These are phyloP conservation scores for Tachycineta bicolor DNA, from an alignment of 2,113 vertebrate species.

Conservation along the genomic window DNA sequence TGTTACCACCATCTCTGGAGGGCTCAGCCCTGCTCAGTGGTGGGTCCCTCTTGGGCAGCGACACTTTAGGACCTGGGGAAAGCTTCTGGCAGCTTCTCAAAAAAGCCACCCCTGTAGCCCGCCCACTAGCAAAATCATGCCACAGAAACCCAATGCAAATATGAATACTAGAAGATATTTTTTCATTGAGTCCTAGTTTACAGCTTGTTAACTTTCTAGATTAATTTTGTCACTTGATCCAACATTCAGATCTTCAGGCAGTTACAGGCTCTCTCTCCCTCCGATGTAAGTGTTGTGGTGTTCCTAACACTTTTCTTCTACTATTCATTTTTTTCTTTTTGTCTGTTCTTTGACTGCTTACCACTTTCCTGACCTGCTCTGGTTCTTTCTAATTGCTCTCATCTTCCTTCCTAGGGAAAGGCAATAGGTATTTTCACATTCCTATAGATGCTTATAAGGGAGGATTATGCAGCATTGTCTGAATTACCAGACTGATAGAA, in stretches of 20 bases:
- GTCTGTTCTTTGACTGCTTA: neutral
- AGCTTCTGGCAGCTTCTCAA: neutral
- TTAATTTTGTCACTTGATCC: neutral
- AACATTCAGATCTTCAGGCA: neutral
- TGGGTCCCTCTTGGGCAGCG: fast-evolving
- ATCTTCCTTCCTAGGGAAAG: neutral
- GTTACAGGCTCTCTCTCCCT: neutral
- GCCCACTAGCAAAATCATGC: neutral
- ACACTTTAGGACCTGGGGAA: neutral
- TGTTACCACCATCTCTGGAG: neutral
- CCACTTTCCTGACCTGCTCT: neutral
- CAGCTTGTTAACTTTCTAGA: neutral
- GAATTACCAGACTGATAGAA: neutral
- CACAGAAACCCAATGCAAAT: neutral
- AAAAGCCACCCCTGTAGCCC: neutral
- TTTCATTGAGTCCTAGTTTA: neutral
- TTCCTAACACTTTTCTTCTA: neutral
- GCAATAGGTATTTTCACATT: neutral
- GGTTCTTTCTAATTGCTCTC: neutral
- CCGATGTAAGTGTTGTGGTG: neutral
- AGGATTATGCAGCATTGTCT: neutral
- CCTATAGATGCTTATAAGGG: neutral
- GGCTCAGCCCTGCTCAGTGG: neutral
- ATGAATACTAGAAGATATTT: neutral
- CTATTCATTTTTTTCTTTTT: neutral